Evolutionary conservation across 1,140 invertebrate genomes (phyloP), one percentile per base, ranked within the genome.

Genomic region (Bombyx mandarina): DNA sequence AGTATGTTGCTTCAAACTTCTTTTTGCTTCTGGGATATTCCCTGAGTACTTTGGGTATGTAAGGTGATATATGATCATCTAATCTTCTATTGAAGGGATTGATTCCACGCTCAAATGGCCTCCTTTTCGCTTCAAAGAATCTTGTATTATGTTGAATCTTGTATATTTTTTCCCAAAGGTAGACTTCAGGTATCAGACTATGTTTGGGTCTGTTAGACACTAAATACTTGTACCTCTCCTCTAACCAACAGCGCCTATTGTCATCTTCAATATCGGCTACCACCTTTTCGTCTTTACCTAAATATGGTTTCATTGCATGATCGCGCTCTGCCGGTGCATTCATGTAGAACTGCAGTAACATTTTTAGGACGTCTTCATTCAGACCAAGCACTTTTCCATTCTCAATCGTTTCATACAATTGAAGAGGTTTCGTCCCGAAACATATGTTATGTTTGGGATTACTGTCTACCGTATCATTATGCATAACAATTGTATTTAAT

Each of bases 371-470:
- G 48, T 93, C 90, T 56, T 95, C 93, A 88, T 98, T 97, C 48
- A 97, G 91, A 56, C 93, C 94, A 62, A 92, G 78, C 3, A 97
- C 83, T 84, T 93, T 90, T 6, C 92, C 92, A 68, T 93, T 74
- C 73, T 94, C 91, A 45, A 96, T 90, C 42, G 82, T 82, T 45
- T 96, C 94, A 83, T 92, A 98, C 0, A 99, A 82, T 62, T 93
- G 91, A 61, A 93, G 70, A 10, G 92, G 89, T 43, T 90, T 83
- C 10, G 92, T 93, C n/a, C 91, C 90, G 91, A 94, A 97, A 67
- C 95, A 96, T 46, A 97, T 75, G 84, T 98, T 98, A 44, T 90
- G 86, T 63, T 90, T 90, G 0, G 89, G 85, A 88, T 96, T 97
- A 35, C 85, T 82, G 48, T 90, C 82, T 35, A 91, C 73, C 65